Conservation (phyloP, 2,888 invertebrate species). For the Chymomyza caudatula region DNA sequence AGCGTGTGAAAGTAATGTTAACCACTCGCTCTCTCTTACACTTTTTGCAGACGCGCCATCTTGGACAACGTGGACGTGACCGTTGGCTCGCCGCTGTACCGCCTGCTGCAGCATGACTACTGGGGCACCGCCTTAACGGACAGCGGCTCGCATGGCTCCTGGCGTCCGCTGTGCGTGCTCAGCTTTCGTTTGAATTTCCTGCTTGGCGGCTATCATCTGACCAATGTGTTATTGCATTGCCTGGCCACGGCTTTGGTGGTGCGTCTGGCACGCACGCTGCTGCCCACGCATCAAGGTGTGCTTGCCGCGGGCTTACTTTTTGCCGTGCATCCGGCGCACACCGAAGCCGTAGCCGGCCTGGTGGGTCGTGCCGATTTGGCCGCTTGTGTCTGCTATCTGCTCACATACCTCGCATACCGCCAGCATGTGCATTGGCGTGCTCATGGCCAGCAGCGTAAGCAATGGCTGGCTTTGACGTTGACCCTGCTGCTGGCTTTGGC, state of each 20-base stretch:
- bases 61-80: conserved; percentile 95
- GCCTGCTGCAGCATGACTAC: conserved; percentile 91
- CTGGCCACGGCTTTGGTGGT: conserved; percentile 90
- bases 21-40: conserved; percentile 56
- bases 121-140: conserved; percentile 97
- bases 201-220: conserved; percentile 86
- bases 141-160: conserved; percentile 96
- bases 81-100: conserved; percentile 82
- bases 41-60: conserved; percentile 93
- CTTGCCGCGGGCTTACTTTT: conserved; percentile 90
- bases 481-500: conserved; percentile 84
- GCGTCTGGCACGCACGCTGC: conserved; percentile 84
- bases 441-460: conserved; percentile 56
- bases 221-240: conserved; percentile 91
- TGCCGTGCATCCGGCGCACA: conserved; percentile 96
- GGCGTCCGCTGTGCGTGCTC: conserved; percentile 93
- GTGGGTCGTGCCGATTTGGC: conserved; percentile 96
- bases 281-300: conserved; percentile 84
- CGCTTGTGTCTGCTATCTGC: conserved; percentile 92
- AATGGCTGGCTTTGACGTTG: conserved; percentile 81
- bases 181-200: conserved; percentile 91
- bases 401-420: conserved; percentile 90
- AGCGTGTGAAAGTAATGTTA: conserved; percentile 10
- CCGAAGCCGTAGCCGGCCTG: conserved; percentile 96
- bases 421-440: conserved; percentile 83